Percentiles rank a stretch among this genome's conserved stretches.
These are phyloP conservation scores for Chaunax sp. DNA, from an alignment of 2,797 vertebrate species.

Conservation along the genomic window DNA sequence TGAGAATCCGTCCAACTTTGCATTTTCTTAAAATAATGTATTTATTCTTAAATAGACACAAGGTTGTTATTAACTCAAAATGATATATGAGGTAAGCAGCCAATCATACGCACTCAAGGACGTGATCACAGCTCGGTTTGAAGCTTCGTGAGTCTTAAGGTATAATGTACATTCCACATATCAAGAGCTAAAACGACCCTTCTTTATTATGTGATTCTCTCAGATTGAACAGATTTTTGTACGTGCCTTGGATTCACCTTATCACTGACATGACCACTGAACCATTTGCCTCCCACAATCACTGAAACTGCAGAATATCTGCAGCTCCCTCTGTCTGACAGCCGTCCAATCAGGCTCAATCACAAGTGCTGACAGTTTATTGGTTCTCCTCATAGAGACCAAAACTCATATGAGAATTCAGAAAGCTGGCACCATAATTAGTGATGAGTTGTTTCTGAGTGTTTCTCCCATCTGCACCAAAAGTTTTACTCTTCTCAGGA, in stretches of 20 bases:
- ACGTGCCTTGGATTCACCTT: background rate
- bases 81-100: background rate
- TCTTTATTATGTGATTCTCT: background rate
- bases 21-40: background rate
- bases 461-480: slow-evolving; percentile 17
- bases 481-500: slow-evolving; percentile 18
- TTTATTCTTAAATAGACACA: background rate
- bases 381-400: slow-evolving; percentile 61
- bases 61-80: background rate
- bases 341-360: slow-evolving; percentile 58
- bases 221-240: background rate
- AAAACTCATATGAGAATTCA: slow-evolving; percentile 51
- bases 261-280: background rate
- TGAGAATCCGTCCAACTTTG: slow-evolving; percentile 2
- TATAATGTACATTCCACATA: background rate
- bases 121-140: background rate
- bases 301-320: background rate
- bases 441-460: slow-evolving; percentile 29
- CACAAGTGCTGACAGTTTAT: slow-evolving; percentile 51
- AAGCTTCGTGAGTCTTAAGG: background rate
- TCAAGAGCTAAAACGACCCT: background rate
- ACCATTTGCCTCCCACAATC: background rate
- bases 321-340: slow-evolving; percentile 47
- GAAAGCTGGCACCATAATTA: slow-evolving; percentile 52
- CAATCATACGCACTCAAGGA: background rate